Base-by-base conservation (phyloP, 2,797 vertebrate genomes). In the Champsocephalus esox region DNA sequence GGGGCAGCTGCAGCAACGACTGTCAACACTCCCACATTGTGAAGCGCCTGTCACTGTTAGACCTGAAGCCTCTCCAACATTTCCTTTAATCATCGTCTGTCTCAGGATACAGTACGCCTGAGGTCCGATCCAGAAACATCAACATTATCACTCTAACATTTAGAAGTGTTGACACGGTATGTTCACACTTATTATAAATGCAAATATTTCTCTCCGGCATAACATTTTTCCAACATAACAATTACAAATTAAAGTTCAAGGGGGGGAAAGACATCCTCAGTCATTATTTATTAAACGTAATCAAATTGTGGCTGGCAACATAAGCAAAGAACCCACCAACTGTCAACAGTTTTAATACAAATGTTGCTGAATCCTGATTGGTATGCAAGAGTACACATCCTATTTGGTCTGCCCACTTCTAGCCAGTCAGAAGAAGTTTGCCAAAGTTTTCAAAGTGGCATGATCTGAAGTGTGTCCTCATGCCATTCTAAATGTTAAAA, bases 21-120 rank as follows among this genome's bases (percentile, higher is more conserved):
- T 56, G 69, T 81, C 73, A 52, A 41, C 71, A 44, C 70, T 38
- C 75, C 19, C 44, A 44, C 28, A 57, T 77, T 73, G 57, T 67
- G 46, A 82, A 62, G 16, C 6, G 48, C 51, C 51, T 70, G 58
- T 66, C 61, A 56, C 21, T 72, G 61, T 83, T 46, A 28, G 28
- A 66, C 66, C 43, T 63, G 45, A 43, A 75, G 52, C 45, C 10
- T 0, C 58, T 72, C 34, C 60, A 70, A 55, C 0, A 17, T 54
- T 13, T 21, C 14, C 28, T 38, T 38, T 38, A 38, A 38, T 38
- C 34, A 38, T 38, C 34, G 8, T 38, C 34, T 38, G 34, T 38
- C 8, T 38, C 34, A 7, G 34, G 34, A 9, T 34, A 34, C 34
- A 34, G 34, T 34, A 34, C 8, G 34, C 34, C 34, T 38, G 34